A percentile compares a stretch with the other conserved stretches of the same genome.
phyloP scores from a whole-genome alignment of 1,140 invertebrate genomes.

The Chrysomallon squamiferum region DNA sequence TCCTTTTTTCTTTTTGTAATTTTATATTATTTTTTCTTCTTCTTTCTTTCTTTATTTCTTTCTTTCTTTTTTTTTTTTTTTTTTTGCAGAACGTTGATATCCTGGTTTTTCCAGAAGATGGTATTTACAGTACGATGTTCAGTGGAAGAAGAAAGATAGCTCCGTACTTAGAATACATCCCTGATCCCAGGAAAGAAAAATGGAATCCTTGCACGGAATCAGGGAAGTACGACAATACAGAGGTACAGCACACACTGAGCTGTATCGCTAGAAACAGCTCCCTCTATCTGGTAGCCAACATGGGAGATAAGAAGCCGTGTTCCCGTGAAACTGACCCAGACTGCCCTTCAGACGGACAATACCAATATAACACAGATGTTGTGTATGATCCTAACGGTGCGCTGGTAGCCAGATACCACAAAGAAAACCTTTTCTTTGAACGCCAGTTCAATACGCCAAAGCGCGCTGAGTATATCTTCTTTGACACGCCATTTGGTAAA shows the following conservation, averaged over 20 bases:
- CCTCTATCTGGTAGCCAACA: conserved; percentile 76
- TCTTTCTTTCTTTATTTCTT: background rate
- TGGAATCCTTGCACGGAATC: conserved; percentile 42
- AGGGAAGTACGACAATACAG: conserved; percentile 10
- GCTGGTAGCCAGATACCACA: conserved; percentile 75
- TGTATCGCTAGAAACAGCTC: conserved; percentile 67
- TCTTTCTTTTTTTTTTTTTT: background rate
- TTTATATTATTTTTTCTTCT: background rate
- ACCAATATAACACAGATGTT: conserved; percentile 79
- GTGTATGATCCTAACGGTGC: conserved; percentile 74
- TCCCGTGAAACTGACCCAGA: conserved; percentile 56
- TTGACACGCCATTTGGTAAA: conserved; percentile 78
- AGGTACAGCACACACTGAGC: conserved; percentile 58
- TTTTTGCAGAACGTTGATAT: conserved; percentile 73
- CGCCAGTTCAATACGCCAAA: conserved; percentile 69
- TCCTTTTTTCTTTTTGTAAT: too few relatives aligned
- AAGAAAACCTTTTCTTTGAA: conserved; percentile 67
- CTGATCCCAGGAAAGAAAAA: conserved; percentile 26
- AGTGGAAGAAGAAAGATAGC: conserved; percentile 12
- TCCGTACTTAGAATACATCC: conserved; percentile 49
- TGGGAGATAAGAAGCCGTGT: conserved; percentile 72
- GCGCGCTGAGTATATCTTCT: conserved; percentile 29
- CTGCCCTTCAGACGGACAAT: conserved; percentile 63
- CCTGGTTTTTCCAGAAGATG: conserved; percentile 83
- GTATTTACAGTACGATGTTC: conserved; percentile 61